Base-by-base conservation (phyloP, 2,888 invertebrate species). In the Odontomyia ornata region DNA sequence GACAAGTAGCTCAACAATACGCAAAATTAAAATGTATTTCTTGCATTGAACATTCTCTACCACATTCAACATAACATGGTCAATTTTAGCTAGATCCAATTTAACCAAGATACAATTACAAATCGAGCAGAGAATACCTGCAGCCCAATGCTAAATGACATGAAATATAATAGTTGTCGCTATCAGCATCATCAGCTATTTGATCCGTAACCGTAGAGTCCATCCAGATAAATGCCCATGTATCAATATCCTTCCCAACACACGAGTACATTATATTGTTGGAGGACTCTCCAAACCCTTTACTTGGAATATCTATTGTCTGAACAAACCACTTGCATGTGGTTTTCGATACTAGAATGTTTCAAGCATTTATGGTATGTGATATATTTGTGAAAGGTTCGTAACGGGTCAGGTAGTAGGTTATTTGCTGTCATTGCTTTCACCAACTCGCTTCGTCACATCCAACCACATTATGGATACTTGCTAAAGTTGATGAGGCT, bases 301-400 rank as follows among this genome's bases (percentile, higher is more conserved):
- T 25, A 18, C 57, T 25, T 5, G 23, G 5, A 25, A 60, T 23
- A 60, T 60, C 57, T 60, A 25, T 60, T 60, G 2, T 23, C 9
- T 25, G 23, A 13, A 11, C 57, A 9, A 18, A 60, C 57, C 57
- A 60, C 57, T 25, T 4, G 13, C 57, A 25, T 60, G 57, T 18
- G 57, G 57, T 60, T 60, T 60, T 4, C 21, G 21, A 1, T 60
- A 11, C 57, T 21, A 23, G 18, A 60, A 18, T 25, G 57, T 25
- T 60, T 13, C 57, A 60, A 60, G 23, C 57, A 60, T 60, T 60
- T 25, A 21, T 13, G 57, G 57, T 60, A 60, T 60, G 57, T 60
- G 57, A 60, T 60, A 21, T 60, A 60, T 60, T 23, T 60, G 57
- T 60, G 57, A 21, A 60, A 60, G 57, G 25, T 60, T 25, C 11